A percentile compares a stretch with the other conserved stretches of the same genome.
Evolutionary conservation across 2,888 invertebrate genomes (phyloP).

Genomic region (Acanthosepion lycidas): DNA sequence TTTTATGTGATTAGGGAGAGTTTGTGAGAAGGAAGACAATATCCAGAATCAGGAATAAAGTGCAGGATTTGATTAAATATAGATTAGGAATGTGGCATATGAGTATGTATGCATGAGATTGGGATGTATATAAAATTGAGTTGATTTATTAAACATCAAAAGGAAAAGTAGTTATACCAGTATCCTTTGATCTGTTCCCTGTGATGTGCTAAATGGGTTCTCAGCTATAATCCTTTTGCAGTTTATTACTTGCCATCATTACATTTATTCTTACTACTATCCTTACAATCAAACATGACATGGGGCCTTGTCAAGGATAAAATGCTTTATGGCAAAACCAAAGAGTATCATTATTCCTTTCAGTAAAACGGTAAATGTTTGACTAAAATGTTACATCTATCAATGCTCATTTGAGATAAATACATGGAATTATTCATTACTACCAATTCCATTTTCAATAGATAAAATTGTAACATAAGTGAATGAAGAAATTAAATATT

Average conservation of each 20-base stretch:
- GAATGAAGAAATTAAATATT: too few species aligned
- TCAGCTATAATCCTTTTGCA: background rate
- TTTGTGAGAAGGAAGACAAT: background rate
- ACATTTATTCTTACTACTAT: background rate
- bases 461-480: too few species aligned
- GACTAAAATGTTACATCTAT: background rate
- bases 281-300: background rate
- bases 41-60: background rate
- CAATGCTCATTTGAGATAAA: too few species aligned
- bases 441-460: too few species aligned
- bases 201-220: background rate
- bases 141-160: constrained; percentile 4
- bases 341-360: background rate
- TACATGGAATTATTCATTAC: too few species aligned
- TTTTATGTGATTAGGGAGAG: background rate
- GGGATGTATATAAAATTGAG: background rate
- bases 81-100: background rate
- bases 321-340: background rate
- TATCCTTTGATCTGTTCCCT: constrained; percentile 9
- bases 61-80: background rate
- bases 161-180: background rate
- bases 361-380: background rate
- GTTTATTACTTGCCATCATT: background rate
- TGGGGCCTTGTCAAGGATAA: background rate
- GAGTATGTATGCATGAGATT: background rate